Conservation (phyloP, 1,140 invertebrate species). For the Drosophila fuyamai region DNA sequence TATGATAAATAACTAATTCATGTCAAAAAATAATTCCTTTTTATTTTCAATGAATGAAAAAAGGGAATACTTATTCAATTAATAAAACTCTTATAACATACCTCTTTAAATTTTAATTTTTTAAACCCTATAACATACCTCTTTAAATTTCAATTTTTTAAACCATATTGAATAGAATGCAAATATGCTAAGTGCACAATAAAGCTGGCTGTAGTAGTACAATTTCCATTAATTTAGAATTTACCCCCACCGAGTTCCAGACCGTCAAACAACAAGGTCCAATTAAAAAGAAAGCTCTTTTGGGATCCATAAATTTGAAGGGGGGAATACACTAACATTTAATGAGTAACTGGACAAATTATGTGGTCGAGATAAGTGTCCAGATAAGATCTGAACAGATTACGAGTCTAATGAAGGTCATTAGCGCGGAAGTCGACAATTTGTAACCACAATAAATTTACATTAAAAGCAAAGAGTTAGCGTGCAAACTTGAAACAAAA, state of each 20-base stretch:
- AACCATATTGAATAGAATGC: no score
- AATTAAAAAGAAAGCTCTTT: slow-evolving; percentile 15
- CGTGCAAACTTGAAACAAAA: neutral
- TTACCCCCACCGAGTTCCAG: neutral
- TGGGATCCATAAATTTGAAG: slow-evolving; percentile 1
- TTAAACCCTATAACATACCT: no score
- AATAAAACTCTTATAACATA: no score
- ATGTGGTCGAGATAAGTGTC: slow-evolving; percentile 20
- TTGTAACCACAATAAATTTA: slow-evolving; percentile 8
- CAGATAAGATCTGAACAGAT: slow-evolving; percentile 35
- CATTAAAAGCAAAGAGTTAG: slow-evolving; percentile 1
- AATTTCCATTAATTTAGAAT: slow-evolving; percentile 20
- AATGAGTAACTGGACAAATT: slow-evolving; percentile 32
- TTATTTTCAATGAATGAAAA: no score
- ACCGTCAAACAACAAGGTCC: slow-evolving; percentile 1
- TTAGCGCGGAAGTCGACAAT: slow-evolving; percentile 7
- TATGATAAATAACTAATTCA: no score
- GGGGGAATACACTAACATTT: slow-evolving; percentile 7
- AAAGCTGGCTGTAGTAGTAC: neutral
- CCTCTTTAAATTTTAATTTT: no score
- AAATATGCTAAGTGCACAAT: no score
- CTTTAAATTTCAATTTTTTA: no score
- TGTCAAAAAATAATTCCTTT: no score
- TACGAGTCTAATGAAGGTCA: slow-evolving; percentile 24
- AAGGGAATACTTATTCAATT: no score